phyloP scores from a whole-genome alignment of 53 echinoderm and acorn worm genomes.

The Actinopyga echinites region DNA sequence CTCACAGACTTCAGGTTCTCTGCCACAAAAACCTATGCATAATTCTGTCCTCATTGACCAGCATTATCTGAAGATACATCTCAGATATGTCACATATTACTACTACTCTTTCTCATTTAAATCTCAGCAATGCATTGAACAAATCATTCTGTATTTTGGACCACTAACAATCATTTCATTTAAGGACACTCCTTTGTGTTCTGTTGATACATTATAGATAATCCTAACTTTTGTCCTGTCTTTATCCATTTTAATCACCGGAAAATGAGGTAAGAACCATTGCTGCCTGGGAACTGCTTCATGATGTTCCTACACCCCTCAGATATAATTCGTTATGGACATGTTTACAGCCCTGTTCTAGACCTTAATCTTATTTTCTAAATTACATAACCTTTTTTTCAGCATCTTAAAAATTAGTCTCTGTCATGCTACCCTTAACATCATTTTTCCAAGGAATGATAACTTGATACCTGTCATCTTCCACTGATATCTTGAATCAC shows the following conservation, averaged over 20 bases:
- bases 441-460: not conserved
- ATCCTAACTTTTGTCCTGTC: slow-evolving; percentile 19
- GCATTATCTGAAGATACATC: slow-evolving; percentile 7
- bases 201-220: not conserved
- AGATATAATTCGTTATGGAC: not conserved
- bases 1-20: slow-evolving; percentile 17
- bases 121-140: not conserved
- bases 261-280: slow-evolving; percentile 56
- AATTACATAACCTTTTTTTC: not conserved
- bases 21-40: slow-evolving; percentile 42
- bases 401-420: not conserved
- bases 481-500: too few species aligned
- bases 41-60: not conserved
- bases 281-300: too few species aligned
- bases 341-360: not conserved
- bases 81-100: slow-evolving; percentile 41
- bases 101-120: too few species aligned
- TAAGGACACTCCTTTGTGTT: not conserved
- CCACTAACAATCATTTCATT: slow-evolving; percentile 1
- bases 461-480: not conserved
- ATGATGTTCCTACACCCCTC: too few species aligned
- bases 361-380: not conserved
- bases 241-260: slow-evolving; percentile 11
- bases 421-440: not conserved
- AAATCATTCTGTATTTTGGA: slow-evolving; percentile 20